Percentiles rank a stretch among this genome's conserved stretches.
phyloP scores from a whole-genome alignment of 2,113 vertebrate genomes.

The Phalacrocorax brasilianus region DNA sequence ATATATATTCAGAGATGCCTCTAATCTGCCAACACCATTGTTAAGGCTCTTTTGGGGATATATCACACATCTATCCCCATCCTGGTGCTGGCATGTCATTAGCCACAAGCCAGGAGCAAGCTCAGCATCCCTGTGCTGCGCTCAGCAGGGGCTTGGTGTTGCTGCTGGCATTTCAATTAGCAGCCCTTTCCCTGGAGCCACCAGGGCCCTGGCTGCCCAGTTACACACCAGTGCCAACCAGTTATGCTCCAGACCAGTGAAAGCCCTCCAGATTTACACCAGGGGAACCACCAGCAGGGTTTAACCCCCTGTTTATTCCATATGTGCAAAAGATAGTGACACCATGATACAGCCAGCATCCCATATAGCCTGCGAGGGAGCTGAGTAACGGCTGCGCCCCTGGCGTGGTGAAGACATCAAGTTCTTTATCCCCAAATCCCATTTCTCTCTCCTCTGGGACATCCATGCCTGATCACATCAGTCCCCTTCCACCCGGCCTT shows the following conservation, averaged over 20 bases:
- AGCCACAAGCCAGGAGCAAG: neutral
- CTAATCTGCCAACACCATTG: fast-evolving
- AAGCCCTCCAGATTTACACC: neutral
- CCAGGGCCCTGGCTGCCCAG: neutral
- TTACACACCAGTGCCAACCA: neutral
- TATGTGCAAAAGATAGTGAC: fast-evolving
- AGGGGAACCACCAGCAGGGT: neutral
- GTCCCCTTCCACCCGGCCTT: neutral
- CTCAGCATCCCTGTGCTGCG: neutral
- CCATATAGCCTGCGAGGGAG: neutral
- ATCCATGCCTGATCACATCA: neutral
- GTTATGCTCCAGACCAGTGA: fast-evolving
- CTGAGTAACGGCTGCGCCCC: neutral
- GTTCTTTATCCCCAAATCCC: neutral
- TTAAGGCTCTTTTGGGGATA: neutral
- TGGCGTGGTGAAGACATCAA: fast-evolving
- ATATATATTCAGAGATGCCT: neutral
- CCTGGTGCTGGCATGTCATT: neutral
- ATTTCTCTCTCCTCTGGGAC: neutral
- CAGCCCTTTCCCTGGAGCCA: neutral
- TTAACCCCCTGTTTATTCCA: neutral
- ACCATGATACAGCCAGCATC: fast-evolving
- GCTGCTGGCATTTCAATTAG: neutral
- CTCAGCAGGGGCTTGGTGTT: neutral
- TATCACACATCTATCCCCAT: neutral